These are phyloP conservation scores for Papilio aristodemus DNA, from an alignment of 1,140 invertebrate species.

Conservation along the genomic window DNA sequence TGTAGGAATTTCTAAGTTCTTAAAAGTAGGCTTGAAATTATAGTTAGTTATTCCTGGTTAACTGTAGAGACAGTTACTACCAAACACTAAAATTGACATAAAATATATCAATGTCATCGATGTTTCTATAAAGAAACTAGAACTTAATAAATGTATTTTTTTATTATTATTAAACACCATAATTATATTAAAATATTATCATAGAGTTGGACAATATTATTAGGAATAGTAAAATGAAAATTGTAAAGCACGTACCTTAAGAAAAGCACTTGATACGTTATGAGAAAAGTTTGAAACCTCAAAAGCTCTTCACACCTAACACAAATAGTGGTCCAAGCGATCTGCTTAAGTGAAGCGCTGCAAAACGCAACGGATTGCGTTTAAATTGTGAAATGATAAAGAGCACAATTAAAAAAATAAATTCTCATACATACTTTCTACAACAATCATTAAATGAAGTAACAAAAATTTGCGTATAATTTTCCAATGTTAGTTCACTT, in stretches of 20 bases:
- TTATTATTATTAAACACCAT: too few species aligned
- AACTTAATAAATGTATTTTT: too few species aligned
- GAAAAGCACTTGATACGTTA: slow-evolving; percentile 26
- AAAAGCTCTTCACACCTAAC: slow-evolving; percentile 37
- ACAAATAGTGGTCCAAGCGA: slow-evolving; percentile 28
- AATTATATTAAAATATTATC: too few species aligned
- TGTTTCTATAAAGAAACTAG: too few species aligned
- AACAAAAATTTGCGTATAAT: not conserved
- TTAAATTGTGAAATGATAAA: not conserved
- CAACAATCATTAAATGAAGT: not conserved
- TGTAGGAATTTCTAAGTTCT: not conserved
- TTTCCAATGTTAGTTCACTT: not conserved
- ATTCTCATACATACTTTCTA: too few species aligned
- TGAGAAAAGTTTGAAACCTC: slow-evolving; percentile 35
- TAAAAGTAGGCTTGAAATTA: not conserved
- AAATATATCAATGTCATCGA: too few species aligned
- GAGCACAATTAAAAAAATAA: too few species aligned
- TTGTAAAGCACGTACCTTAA: slow-evolving; percentile 3
- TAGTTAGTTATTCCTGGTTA: not conserved
- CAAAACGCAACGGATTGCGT: not conserved
- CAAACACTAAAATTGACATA: too few species aligned
- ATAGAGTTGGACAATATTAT: not conserved
- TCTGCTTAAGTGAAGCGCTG: not conserved
- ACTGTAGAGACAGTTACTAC: too few species aligned
- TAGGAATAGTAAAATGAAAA: not conserved